A percentile compares a stretch with the other conserved stretches of the same genome.
Conservation (phyloP, 2,797 vertebrate genomes). For the Alectoris magna region DNA sequence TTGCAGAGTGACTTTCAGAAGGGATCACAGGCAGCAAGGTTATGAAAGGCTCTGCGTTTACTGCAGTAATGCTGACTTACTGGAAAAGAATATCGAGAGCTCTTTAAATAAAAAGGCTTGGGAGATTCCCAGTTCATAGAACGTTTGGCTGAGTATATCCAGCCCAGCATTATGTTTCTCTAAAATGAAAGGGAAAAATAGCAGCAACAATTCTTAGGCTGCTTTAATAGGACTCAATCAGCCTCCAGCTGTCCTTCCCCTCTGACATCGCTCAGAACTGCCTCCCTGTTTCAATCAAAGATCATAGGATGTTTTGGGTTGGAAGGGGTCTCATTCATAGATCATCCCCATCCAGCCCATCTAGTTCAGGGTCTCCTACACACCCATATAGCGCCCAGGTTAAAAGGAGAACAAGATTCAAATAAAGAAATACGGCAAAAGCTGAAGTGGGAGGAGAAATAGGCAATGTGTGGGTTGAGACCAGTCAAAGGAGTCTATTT, state of each 20-base stretch:
- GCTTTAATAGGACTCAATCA: background rate
- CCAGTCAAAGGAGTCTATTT: background rate
- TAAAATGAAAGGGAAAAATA: background rate
- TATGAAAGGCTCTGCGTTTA: constrained; percentile 32
- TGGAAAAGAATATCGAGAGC: constrained; percentile 38
- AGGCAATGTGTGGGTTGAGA: background rate
- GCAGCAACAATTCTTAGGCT: background rate
- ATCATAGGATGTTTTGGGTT: too few relatives aligned
- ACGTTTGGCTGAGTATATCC: background rate
- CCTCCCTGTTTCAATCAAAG: background rate
- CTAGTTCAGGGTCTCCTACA: background rate
- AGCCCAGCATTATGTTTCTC: background rate
- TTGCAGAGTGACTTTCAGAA: constrained; percentile 69
- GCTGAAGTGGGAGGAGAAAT: background rate
- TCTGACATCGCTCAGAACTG: background rate
- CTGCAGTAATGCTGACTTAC: constrained; percentile 31
- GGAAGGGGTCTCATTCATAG: too few relatives aligned
- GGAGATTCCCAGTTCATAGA: constrained; percentile 43
- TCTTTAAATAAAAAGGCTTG: constrained; percentile 49
- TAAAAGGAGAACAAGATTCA: background rate
- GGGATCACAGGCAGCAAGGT: constrained; percentile 50
- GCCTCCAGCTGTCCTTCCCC: background rate
- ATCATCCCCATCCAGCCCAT: too few relatives aligned
- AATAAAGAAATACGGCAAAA: background rate
- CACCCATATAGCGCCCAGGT: background rate